Evolutionary conservation across 2,113 vertebrate species (phyloP).

Genomic region (Sterrhoptilus dennistouni): DNA sequence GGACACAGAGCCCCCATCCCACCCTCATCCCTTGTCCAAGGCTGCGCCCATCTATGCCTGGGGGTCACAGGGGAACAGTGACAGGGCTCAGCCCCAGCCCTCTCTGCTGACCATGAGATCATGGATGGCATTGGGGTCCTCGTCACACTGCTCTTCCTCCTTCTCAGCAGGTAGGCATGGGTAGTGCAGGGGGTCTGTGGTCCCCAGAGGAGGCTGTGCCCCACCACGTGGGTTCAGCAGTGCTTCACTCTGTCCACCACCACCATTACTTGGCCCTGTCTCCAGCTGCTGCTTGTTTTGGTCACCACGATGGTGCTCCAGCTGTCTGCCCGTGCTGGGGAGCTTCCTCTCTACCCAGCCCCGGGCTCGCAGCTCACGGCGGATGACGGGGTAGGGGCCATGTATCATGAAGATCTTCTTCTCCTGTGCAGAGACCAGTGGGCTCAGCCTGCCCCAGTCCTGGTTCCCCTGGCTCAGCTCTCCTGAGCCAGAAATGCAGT

Average conservation of each 20-base stretch:
- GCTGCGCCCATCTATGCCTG: background rate
- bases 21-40: background rate
- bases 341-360: constrained; percentile 88
- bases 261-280: constrained; percentile 28
- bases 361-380: constrained; percentile 76
- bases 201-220: background rate
- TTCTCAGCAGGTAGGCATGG: background rate
- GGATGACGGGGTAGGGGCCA: constrained; percentile 87
- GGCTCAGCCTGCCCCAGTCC: background rate
- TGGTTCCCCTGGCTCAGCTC: background rate
- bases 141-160: constrained; percentile 30
- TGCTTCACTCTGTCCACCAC: constrained; percentile 44
- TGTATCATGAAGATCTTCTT: constrained; percentile 84
- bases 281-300: background rate
- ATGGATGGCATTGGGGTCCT: constrained; percentile 72
- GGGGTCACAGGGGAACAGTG: accelerated
- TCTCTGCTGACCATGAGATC: constrained; percentile 81
- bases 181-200: background rate
- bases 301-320: background rate
- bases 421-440: constrained; percentile 63
- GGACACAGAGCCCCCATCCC: background rate
- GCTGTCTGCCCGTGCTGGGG: background rate
- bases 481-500: background rate
- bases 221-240: background rate
- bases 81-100: background rate